Conservation (phyloP, 2,797 vertebrate genomes). For the Eleutherodactylus coqui region DNA sequence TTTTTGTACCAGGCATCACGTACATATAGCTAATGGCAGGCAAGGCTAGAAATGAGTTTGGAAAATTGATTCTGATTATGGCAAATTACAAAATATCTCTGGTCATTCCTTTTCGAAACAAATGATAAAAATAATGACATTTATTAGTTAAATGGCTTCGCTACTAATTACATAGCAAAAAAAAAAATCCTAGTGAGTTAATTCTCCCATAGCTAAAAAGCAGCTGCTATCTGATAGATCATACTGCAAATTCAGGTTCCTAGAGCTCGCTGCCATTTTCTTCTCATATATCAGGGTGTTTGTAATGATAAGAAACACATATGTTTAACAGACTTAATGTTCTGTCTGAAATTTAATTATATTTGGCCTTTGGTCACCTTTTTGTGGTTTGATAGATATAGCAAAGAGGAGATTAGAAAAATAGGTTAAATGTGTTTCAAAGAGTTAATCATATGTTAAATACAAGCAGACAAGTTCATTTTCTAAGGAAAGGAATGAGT, state of each 20-base stretch:
- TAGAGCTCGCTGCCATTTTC: conserved; percentile 31
- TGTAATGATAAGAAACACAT: conserved; percentile 47
- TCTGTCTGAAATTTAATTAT: conserved; percentile 45
- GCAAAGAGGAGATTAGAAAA: conserved; percentile 24
- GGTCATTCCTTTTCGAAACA: not conserved
- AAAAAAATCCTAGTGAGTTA: not conserved
- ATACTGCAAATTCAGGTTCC: not conserved
- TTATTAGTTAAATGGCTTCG: conserved; percentile 5
- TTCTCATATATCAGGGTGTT: conserved; percentile 45
- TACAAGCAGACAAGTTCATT: conserved; percentile 42
- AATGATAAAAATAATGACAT: conserved; percentile 23
- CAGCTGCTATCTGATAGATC: conserved; percentile 23
- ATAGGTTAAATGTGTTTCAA: conserved; percentile 40
- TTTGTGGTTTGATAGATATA: conserved; percentile 40
- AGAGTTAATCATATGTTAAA: conserved; percentile 55
- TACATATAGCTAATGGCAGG: not conserved
- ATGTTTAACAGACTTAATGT: conserved; percentile 39
- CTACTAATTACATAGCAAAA: conserved; percentile 26
- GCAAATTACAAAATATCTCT: not conserved
- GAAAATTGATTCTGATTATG: not conserved
- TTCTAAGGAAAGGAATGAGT: conserved; percentile 5
- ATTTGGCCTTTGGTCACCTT: conserved; percentile 34
- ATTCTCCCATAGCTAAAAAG: conserved; percentile 19
- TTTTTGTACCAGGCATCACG: not conserved
- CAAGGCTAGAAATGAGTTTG: not conserved